Conservation (phyloP, 2,113 vertebrate species). For the Morone chrysops region DNA sequence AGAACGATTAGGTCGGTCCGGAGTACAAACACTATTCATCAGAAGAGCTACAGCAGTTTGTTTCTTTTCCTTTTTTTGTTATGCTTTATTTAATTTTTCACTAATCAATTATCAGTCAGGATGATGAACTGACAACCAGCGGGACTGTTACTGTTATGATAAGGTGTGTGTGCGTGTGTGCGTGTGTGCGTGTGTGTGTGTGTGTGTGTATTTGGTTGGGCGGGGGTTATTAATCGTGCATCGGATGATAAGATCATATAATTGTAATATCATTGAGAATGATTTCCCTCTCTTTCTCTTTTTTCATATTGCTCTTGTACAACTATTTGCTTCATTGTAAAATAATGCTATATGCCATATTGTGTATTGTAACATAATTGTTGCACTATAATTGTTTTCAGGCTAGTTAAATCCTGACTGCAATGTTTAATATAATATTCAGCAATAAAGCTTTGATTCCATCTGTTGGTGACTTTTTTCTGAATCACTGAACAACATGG, state of each 20-base stretch:
- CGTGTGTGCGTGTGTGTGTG: slow-evolving; percentile 16
- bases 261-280: slow-evolving; percentile 49
- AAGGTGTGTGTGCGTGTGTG: slow-evolving; percentile 19
- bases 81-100: slow-evolving; percentile 58
- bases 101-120: slow-evolving; percentile 48
- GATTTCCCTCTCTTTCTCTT: slow-evolving; percentile 52
- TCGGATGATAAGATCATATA: slow-evolving; percentile 44
- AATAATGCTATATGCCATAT: slow-evolving; percentile 77
- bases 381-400: slow-evolving; percentile 84
- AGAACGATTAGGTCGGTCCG: slow-evolving; percentile 7
- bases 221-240: slow-evolving; percentile 18
- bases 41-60: slow-evolving; percentile 22
- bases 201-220: not conserved
- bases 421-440: slow-evolving; percentile 83
- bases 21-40: slow-evolving; percentile 33
- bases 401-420: slow-evolving; percentile 77
- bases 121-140: slow-evolving; percentile 65
- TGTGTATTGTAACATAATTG: slow-evolving; percentile 85
- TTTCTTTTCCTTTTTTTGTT: slow-evolving; percentile 14
- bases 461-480: not conserved
- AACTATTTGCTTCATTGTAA: slow-evolving; percentile 81
- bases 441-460: slow-evolving; percentile 86
- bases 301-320: slow-evolving; percentile 77
- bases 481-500: not conserved
- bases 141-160: slow-evolving; percentile 62